Base-by-base conservation (phyloP, 2,888 invertebrate genomes). In the Neria commutata region DNA sequence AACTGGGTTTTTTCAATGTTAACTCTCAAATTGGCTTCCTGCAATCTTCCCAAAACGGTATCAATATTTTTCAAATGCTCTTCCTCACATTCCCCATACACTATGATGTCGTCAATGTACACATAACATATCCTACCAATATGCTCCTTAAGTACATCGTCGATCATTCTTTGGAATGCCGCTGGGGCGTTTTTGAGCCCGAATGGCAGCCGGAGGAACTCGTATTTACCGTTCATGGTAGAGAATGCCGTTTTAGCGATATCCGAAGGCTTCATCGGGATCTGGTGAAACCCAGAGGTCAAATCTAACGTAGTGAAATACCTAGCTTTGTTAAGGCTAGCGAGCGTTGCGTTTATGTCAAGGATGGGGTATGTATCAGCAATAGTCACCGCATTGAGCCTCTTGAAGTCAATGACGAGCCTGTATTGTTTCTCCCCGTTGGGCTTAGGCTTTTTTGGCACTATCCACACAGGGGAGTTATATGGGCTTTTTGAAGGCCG, bases 21-120 rank as follows among this genome's bases (percentile, higher is more conserved):
- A 50, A 17, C 45, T 51, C 64, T 66, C 51, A 62, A 58, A 19
- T 61, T 64, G 46, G 61, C 58, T 14, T 37, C 34, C 46, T 60
- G 53, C 8, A 63, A 14, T 4, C 53, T 62, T 40, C 48, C 37
- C 29, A 63, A 64, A 17, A 66, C 34, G 24, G 8, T 26, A 11
- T 47, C 46, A 14, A 62, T 26, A 23, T 62, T 56, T 10, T 33
- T 29, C 1, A 54, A 29, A 23, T 64, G 64, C 17, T 54, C 37
- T 17, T 51, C 53, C 19, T 62, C 58, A 46, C 58, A 40, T 57
- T 62, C 60, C 3, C 61, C 58, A 26, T 62, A 64, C 5, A 65
- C 57, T 37, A 66, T 53, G 19, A 64, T 62, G 34, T 66, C 61
- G 11, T 66, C 62, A 11, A 66, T 66, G 25, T 60, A 67, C 51